Conservation (phyloP, 2,113 vertebrate genomes). For the Scytalopus superciliaris region DNA sequence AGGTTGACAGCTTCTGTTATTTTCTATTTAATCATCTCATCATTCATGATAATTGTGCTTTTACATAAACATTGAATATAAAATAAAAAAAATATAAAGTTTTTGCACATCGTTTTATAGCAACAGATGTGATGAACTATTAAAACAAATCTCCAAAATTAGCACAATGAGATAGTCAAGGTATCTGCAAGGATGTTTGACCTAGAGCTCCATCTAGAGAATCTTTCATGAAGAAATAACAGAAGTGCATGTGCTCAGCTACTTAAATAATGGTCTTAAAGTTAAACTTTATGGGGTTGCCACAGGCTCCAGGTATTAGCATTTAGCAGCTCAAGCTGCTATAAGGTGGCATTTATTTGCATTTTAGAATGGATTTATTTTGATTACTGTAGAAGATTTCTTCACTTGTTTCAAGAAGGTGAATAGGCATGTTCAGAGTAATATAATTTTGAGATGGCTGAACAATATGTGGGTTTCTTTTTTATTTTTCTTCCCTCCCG, state of each 20-base stretch:
- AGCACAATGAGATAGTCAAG: not conserved
- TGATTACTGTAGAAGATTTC: not conserved
- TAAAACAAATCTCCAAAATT: conserved; percentile 15
- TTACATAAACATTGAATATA: conserved; percentile 4
- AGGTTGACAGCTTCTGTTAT: not conserved
- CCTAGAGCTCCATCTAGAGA: conserved; percentile 73
- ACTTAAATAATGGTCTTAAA: not conserved
- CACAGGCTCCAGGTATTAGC: not conserved
- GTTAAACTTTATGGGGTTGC: not conserved
- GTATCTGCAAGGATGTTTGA: conserved; percentile 19
- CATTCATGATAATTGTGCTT: not conserved
- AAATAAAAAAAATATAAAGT: conserved; percentile 20
- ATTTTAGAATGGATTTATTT: not conserved
- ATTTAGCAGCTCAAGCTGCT: not conserved
- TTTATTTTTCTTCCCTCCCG: too few relatives aligned
- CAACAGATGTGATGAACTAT: conserved; percentile 39
- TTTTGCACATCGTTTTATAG: not conserved
- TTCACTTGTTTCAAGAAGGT: not conserved
- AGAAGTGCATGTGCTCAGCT: not conserved
- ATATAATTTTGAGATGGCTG: not conserved
- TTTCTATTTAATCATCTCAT: conserved; percentile 35
- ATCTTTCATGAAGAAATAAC: not conserved
- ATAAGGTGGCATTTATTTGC: not conserved
- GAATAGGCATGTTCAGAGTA: not conserved
- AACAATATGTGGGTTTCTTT: not conserved